phyloP scores from a whole-genome alignment of 2,797 vertebrate species.

The Peromyscus melanophrys region DNA sequence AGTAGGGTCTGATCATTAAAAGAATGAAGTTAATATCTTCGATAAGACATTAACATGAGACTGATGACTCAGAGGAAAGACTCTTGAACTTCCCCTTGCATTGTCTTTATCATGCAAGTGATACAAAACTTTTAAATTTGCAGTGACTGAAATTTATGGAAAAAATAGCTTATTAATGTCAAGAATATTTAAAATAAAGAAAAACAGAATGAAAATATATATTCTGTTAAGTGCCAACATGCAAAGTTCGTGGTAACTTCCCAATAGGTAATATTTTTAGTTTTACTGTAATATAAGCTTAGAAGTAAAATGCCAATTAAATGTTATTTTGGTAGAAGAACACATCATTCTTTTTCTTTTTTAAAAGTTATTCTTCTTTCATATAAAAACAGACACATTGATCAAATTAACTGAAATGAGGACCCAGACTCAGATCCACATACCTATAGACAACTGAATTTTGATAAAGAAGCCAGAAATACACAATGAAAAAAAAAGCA shows the following conservation, averaged over 20 bases:
- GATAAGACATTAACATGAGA: not conserved
- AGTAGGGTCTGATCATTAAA: not conserved
- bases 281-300: not conserved
- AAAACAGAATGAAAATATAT: constrained; percentile 33
- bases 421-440: not conserved
- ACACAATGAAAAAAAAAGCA: not conserved
- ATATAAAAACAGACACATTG: not conserved
- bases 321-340: not conserved
- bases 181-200: not conserved
- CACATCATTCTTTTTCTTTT: not conserved
- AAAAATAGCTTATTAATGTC: not conserved
- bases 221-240: not conserved
- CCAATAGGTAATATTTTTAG: not conserved
- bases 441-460: not conserved
- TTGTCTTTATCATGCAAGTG: not conserved
- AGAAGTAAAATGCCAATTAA: not conserved
- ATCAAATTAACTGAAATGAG: not conserved
- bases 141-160: not conserved
- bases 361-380: not conserved
- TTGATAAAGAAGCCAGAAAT: not conserved
- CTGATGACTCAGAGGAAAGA: not conserved
- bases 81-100: not conserved
- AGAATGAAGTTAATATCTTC: not conserved
- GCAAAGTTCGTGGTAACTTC: not conserved
- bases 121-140: not conserved